phyloP scores from a whole-genome alignment of 2,888 invertebrate genomes.

The Lamproptera curius region DNA sequence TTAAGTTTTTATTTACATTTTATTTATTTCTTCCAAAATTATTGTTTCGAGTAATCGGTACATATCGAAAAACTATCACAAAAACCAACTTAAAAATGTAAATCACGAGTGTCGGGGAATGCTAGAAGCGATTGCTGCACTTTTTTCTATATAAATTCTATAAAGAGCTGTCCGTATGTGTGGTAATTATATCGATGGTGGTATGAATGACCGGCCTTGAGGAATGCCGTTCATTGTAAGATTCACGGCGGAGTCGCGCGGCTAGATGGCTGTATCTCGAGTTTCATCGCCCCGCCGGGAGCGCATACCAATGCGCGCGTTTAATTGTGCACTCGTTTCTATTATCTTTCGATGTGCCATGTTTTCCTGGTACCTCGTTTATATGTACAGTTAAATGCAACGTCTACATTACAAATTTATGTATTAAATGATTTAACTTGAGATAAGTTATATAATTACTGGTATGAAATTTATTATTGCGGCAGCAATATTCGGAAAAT shows the following conservation, averaged over 20 bases:
- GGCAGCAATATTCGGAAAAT: no score
- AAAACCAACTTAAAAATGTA: no score
- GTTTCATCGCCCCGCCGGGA: slow-evolving; percentile 37
- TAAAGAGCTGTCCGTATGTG: slow-evolving; percentile 3
- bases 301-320: slow-evolving; percentile 21
- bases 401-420: background rate
- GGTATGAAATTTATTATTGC: no score
- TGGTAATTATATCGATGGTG: slow-evolving; percentile 30
- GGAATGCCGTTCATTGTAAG: slow-evolving; percentile 48
- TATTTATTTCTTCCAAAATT: no score
- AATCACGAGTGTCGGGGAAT: no score
- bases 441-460: no score
- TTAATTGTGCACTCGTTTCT: slow-evolving; percentile 29
- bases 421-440: no score
- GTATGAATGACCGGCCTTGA: slow-evolving; percentile 64
- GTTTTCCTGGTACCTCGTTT: slow-evolving; percentile 12
- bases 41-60: no score
- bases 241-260: slow-evolving; percentile 34
- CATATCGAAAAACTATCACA: no score
- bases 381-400: background rate
- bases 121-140: no score
- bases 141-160: background rate
- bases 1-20: no score
- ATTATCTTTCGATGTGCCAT: slow-evolving; percentile 17
- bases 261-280: slow-evolving; percentile 39